Evolutionary conservation across 2,113 vertebrate genomes (phyloP).

Genomic region (Elephas maximus): DNA sequence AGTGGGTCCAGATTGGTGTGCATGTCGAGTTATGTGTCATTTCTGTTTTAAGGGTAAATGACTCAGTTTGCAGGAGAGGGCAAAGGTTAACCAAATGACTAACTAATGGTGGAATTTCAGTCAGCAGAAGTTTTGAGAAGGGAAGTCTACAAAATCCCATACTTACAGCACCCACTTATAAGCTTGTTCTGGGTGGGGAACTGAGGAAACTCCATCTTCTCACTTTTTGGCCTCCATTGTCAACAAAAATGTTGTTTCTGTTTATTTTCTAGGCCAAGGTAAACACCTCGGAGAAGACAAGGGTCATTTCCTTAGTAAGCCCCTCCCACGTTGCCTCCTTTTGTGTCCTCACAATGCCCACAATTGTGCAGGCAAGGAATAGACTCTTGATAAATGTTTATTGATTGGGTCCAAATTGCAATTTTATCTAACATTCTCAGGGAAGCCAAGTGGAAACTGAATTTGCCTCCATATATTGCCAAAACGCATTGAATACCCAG

Average conservation of each 20-base stretch:
- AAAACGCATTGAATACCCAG: not conserved
- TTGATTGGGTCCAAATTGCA: slow-evolving; percentile 41
- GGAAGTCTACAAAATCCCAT: fast-evolving
- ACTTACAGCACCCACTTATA: not conserved
- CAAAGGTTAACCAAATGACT: not conserved
- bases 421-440: slow-evolving; percentile 20
- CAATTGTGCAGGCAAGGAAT: not conserved
- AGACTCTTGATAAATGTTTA: slow-evolving; percentile 31
- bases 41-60: not conserved
- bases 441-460: slow-evolving; percentile 31
- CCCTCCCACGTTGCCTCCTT: not conserved
- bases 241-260: too few species aligned
- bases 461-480: not conserved
- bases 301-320: not conserved
- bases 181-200: not conserved
- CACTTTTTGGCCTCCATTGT: not conserved
- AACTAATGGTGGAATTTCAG: not conserved
- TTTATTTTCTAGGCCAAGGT: not conserved
- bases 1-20: too few species aligned
- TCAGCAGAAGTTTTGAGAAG: not conserved
- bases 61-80: not conserved
- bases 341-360: not conserved
- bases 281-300: fast-evolving
- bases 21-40: too few species aligned
- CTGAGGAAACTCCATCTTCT: not conserved